Percentiles rank a stretch among this genome's conserved stretches.
Evolutionary conservation across 2,888 invertebrate species (phyloP).

Genomic region (Trichacis sp.): DNA sequence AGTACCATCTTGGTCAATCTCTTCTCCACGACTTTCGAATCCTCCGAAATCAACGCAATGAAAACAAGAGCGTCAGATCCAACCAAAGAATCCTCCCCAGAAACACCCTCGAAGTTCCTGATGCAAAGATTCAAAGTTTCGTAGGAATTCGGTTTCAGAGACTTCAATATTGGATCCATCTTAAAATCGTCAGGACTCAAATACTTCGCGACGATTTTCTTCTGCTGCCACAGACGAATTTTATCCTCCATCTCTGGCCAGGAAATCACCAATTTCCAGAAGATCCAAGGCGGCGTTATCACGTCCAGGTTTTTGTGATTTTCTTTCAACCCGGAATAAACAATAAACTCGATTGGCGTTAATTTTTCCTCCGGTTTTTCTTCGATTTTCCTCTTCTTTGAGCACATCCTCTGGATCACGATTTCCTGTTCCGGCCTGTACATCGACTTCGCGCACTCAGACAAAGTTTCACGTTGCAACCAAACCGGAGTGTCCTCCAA

Average conservation of each 20-base stretch:
- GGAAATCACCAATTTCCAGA: conserved; percentile 76
- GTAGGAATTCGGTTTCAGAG: conserved; percentile 53
- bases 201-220: conserved; percentile 70
- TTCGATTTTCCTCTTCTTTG: conserved; percentile 51
- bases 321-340: conserved; percentile 71
- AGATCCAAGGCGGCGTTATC: conserved; percentile 69
- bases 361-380: conserved; percentile 5
- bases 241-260: conserved; percentile 71
- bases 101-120: conserved; percentile 56
- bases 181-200: conserved; percentile 67
- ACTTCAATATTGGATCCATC: conserved; percentile 55
- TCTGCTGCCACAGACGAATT: conserved; percentile 69
- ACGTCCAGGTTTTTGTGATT: conserved; percentile 67
- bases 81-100: conserved; percentile 48
- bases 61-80: conserved; percentile 63
- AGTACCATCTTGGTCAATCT: conserved; percentile 58
- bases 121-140: conserved; percentile 61
- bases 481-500: conserved; percentile 73
- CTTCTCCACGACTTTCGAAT: conserved; percentile 44
- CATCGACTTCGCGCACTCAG: conserved; percentile 68
- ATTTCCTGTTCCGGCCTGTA: conserved; percentile 68
- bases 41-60: conserved; percentile 53
- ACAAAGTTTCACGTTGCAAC: conserved; percentile 67
- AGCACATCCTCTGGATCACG: conserved; percentile 70
- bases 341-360: conserved; percentile 69